phyloP scores from a whole-genome alignment of 2,888 invertebrate genomes.

The Drosophila conformis region DNA sequence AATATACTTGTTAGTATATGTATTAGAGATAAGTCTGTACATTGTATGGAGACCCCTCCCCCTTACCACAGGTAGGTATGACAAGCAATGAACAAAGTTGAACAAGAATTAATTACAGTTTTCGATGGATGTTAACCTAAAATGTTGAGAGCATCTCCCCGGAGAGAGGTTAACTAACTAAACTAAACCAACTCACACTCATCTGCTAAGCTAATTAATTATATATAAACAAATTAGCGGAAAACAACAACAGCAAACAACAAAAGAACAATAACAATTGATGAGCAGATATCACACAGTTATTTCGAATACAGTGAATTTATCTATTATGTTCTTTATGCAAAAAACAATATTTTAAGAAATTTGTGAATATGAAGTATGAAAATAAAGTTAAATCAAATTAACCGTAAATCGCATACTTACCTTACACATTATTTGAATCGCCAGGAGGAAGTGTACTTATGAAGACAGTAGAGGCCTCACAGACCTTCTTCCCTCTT shows the following conservation, averaged over 20 bases:
- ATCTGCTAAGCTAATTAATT: slow-evolving; percentile 4
- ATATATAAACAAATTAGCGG: not conserved
- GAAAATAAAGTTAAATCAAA: slow-evolving; percentile 43
- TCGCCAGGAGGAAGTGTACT: not conserved
- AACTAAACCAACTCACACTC: slow-evolving; percentile 3
- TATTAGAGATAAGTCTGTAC: slow-evolving; percentile 13
- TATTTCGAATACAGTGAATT: slow-evolving; percentile 38
- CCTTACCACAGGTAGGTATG: slow-evolving; percentile 4
- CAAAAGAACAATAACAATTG: slow-evolving; percentile 11
- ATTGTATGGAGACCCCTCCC: not conserved
- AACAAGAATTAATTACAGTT: not conserved
- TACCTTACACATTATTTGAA: not conserved
- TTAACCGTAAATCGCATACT: slow-evolving; percentile 6
- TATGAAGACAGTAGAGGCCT: not conserved
- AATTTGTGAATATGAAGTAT: slow-evolving; percentile 59
- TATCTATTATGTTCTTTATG: slow-evolving; percentile 64
- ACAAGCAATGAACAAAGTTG: slow-evolving; percentile 1
- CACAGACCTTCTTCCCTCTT: not conserved
- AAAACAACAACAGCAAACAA: not conserved
- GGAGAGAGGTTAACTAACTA: not conserved
- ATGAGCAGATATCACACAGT: slow-evolving; percentile 14
- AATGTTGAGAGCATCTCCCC: not conserved
- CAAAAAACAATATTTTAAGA: slow-evolving; percentile 57
- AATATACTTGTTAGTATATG: not conserved
- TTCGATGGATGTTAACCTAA: not conserved